Percentiles rank a stretch among this genome's conserved stretches.
These are phyloP conservation scores for Cynaeus angustus DNA, from an alignment of 2,888 invertebrate species.

Conservation along the genomic window DNA sequence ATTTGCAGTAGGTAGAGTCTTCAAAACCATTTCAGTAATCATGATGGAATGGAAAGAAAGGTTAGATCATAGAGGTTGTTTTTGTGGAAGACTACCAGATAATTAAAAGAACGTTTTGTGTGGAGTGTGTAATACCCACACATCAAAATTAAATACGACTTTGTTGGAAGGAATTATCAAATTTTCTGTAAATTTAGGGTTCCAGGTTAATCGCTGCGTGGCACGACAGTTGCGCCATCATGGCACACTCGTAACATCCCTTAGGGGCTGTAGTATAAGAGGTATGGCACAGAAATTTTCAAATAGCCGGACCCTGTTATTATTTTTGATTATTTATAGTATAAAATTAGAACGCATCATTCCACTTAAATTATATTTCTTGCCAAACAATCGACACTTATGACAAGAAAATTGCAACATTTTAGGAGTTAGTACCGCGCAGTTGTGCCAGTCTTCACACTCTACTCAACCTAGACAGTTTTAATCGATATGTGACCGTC, in stretches of 20 bases:
- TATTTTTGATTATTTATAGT: slow-evolving; percentile 51
- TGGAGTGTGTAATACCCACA: slow-evolving; percentile 45
- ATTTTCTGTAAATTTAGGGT: slow-evolving; percentile 52
- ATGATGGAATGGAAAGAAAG: slow-evolving; percentile 44
- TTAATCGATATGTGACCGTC: slow-evolving; percentile 49
- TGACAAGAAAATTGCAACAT: slow-evolving; percentile 50
- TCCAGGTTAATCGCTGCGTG: slow-evolving; percentile 50
- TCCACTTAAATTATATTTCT: slow-evolving; percentile 47
- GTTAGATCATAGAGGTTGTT: slow-evolving; percentile 48
- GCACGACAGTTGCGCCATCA: slow-evolving; percentile 50
- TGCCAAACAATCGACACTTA: slow-evolving; percentile 35
- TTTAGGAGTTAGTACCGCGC: slow-evolving; percentile 13
- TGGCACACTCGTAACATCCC: slow-evolving; percentile 50
- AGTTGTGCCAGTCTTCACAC: background rate
- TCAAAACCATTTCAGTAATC: slow-evolving; percentile 48
- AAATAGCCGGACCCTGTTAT: slow-evolving; percentile 48
- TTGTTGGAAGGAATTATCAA: slow-evolving; percentile 51
- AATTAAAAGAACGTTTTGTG: slow-evolving; percentile 51
- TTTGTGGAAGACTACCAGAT: slow-evolving; percentile 46
- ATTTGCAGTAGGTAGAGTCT: slow-evolving; percentile 46
- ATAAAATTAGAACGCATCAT: slow-evolving; percentile 49
- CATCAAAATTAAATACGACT: slow-evolving; percentile 52
- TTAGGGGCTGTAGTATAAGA: slow-evolving; percentile 46
- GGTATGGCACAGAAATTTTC: slow-evolving; percentile 49
- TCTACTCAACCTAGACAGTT: slow-evolving; percentile 20